Evolutionary conservation across 2,113 vertebrate genomes (phyloP).

Genomic region (Prochilodus magdalenae): DNA sequence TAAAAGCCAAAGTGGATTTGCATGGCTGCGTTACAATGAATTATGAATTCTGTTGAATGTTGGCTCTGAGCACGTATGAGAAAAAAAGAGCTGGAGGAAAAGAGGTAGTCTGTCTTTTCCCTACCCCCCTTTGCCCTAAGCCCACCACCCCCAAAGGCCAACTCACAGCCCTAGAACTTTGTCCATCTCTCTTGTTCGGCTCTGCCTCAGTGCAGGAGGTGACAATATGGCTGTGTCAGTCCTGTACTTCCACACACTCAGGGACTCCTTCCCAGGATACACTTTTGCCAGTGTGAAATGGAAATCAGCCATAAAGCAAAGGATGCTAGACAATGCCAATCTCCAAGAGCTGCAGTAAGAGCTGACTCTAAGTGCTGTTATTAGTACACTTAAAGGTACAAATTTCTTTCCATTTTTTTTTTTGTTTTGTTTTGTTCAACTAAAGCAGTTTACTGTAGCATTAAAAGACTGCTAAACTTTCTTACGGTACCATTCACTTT

Average conservation of each 20-base stretch:
- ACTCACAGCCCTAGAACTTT: constrained; percentile 31
- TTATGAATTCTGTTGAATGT: constrained; percentile 12
- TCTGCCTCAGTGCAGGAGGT: constrained; percentile 36
- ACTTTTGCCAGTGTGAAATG: constrained; percentile 38
- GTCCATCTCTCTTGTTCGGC: constrained; percentile 36
- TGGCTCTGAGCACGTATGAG: not conserved
- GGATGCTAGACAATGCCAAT: constrained; percentile 35
- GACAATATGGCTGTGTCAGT: constrained; percentile 48
- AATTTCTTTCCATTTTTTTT: too few species aligned
- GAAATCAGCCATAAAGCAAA: constrained; percentile 43
- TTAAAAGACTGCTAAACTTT: too few species aligned
- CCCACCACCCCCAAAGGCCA: constrained; percentile 15
- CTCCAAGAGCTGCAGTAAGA: constrained; percentile 23
- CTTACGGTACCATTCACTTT: too few species aligned
- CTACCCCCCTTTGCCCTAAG: too few species aligned
- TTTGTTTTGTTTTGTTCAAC: too few species aligned
- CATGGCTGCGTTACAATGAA: constrained; percentile 10
- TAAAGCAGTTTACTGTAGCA: too few species aligned
- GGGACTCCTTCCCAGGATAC: constrained; percentile 31
- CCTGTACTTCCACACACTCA: constrained; percentile 17
- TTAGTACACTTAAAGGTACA: too few species aligned
- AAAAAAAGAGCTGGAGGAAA: not conserved
- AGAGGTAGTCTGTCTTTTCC: not conserved
- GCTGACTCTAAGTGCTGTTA: constrained; percentile 7
- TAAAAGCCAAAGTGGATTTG: constrained; percentile 32